Conservation (phyloP, 2,797 vertebrate genomes). For the Pseudocheirus occidentalis region DNA sequence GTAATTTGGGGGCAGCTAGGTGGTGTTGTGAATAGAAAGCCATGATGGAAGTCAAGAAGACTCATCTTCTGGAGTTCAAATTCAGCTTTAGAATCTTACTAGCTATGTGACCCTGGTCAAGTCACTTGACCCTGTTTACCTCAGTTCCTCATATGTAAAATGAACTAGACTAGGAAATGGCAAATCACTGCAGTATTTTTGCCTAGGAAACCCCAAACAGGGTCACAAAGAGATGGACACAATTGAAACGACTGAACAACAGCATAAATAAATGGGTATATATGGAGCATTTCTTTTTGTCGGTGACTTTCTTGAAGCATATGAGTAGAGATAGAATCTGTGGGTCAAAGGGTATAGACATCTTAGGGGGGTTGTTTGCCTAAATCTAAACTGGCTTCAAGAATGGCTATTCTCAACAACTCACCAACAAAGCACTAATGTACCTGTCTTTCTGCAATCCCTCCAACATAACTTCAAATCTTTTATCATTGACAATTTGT, state of each 20-base stretch:
- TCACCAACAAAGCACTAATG: background rate
- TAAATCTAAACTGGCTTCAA: background rate
- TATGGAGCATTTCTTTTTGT: background rate
- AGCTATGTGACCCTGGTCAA: background rate
- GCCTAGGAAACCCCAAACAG: background rate
- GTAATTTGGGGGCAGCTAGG: background rate
- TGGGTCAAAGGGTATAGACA: background rate
- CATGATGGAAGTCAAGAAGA: background rate
- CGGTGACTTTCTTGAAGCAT: background rate
- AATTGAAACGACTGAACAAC: background rate
- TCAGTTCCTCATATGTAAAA: background rate
- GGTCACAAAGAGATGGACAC: background rate
- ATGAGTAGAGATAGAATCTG: background rate
- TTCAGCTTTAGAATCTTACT: background rate
- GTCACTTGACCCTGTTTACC: background rate
- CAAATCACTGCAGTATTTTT: background rate
- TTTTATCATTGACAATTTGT: background rate
- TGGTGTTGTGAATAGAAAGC: background rate
- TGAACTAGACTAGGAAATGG: background rate
- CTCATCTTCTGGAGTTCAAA: background rate
- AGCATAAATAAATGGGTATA: background rate
- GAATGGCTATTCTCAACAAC: background rate
- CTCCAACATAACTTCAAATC: background rate
- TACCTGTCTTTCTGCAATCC: background rate
- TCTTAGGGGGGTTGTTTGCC: background rate